Evolutionary conservation across 1,140 invertebrate genomes (phyloP).

Genomic region (Drosophila kikkawai): DNA sequence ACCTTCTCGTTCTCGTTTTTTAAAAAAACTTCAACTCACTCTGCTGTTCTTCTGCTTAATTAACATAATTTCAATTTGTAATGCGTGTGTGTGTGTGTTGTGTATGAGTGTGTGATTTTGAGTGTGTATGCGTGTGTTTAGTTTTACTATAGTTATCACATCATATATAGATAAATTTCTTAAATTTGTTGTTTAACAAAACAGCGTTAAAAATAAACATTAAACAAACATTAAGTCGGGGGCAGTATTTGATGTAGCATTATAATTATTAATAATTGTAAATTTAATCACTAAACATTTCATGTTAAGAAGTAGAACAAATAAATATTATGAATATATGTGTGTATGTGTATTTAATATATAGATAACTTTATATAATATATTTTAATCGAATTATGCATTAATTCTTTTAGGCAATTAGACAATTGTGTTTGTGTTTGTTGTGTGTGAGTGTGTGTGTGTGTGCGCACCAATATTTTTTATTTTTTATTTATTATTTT

Average conservation of each 20-base stretch:
- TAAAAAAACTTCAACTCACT: conserved; percentile 49
- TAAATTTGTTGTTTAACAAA: conserved; percentile 71
- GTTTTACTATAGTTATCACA: conserved; percentile 82
- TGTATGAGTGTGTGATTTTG: conserved; percentile 34
- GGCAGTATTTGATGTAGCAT: conserved; percentile 80
- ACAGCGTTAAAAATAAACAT: conserved; percentile 76
- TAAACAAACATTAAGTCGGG: conserved; percentile 81
- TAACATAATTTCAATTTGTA: conserved; percentile 81
- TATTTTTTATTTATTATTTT: neutral
- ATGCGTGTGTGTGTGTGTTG: conserved; percentile 53
- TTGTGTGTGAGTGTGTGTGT: conserved; percentile 11
- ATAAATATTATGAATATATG: conserved; percentile 74
- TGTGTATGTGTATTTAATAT: conserved; percentile 41
- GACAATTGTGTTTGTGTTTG: conserved; percentile 27
- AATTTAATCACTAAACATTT: conserved; percentile 71
- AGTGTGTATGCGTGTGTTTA: conserved; percentile 56
- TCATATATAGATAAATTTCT: conserved; percentile 82
- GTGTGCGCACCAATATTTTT: conserved; percentile 52
- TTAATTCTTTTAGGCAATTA: conserved; percentile 59
- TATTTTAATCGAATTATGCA: conserved; percentile 50
- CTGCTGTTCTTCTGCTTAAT: conserved; percentile 52
- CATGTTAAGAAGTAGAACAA: conserved; percentile 75
- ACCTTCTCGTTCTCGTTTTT: conserved; percentile 35
- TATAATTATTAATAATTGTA: conserved; percentile 51
- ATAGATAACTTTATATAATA: conserved; percentile 41